Base-by-base conservation (phyloP, 2,888 invertebrate genomes). In the Unio pictorum region DNA sequence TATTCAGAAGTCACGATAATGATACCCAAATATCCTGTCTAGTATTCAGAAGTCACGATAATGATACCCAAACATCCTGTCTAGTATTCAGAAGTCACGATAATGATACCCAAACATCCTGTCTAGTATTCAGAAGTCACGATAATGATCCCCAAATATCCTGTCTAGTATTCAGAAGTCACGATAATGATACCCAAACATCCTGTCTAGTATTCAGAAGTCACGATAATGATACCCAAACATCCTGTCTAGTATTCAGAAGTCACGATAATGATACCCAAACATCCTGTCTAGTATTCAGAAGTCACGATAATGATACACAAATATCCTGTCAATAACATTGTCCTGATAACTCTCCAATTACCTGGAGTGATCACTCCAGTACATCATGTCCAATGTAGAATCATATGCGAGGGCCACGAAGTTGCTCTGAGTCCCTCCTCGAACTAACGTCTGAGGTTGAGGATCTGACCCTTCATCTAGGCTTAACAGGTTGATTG, bases 401-500 rank as follows among this genome's bases (percentile, higher is more conserved):
- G 74, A 59, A 66, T 86, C 84, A 67, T 82, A 87, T 11, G 76
- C 69, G 68, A 87, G 55, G 34, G 84, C 84, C 15, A 80, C 84
- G 65, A 82, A 81, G 75, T 83, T 85, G 62, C 81, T 78, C 61
- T 76, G 73, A 6, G 77, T 71, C 66, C 78, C 73, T 18, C 84
- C 85, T 68, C 83, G 75, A 30, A 82, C 66, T 15, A 86, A 67
- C 1, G 80, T 80, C 30, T 84, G 80, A 8, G 82, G 73, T 30
- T 63, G 64, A 4, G 66, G 64, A 63, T 84, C 78, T 8, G 78
- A 72, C 56, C 69, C 76, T 7, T 72, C 71, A 68, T 84, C 84
- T 58, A 87, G 77, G 55, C 81, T 81, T 18, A 84, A 62, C 74
- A 87, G 68, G 71, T 84, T 80, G 58, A 88, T 78, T 8, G 81